Percentiles rank a stretch among this genome's conserved stretches.
Conservation (phyloP, 2,888 invertebrate genomes). For the Nycteola revayana region DNA sequence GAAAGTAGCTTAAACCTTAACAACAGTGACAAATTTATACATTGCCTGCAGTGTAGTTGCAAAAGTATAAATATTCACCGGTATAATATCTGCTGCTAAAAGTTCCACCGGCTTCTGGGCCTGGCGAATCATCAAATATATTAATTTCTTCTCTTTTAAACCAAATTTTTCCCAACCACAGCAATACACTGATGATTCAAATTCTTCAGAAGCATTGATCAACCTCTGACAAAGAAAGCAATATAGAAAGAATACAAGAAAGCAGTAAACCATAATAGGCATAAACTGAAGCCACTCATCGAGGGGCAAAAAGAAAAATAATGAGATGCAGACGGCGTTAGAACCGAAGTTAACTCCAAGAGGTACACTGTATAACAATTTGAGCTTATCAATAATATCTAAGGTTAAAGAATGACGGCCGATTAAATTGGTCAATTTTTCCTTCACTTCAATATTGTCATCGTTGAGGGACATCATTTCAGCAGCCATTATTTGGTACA, state of each 20-base stretch:
- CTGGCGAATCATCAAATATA: constrained; percentile 54
- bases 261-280: constrained; percentile 56
- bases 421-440: constrained; percentile 43
- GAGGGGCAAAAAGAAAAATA: constrained; percentile 57
- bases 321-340: constrained; percentile 56
- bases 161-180: constrained; percentile 71
- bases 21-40: constrained; percentile 66
- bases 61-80: constrained; percentile 68
- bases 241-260: constrained; percentile 61
- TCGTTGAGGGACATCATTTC: constrained; percentile 48
- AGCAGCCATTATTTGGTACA: constrained; percentile 54
- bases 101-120: constrained; percentile 58
- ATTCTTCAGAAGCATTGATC: constrained; percentile 56
- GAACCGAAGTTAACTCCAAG: constrained; percentile 62
- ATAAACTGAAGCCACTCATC: constrained; percentile 53
- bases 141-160: constrained; percentile 46
- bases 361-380: constrained; percentile 55
- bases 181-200: constrained; percentile 57
- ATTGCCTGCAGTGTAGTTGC: constrained; percentile 60
- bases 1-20: constrained; percentile 60
- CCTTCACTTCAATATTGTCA: constrained; percentile 32
- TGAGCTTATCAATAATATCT: constrained; percentile 44
- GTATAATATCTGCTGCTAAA: constrained; percentile 64
- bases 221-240: constrained; percentile 63
- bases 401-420: constrained; percentile 48